A percentile compares a stretch with the other conserved stretches of the same genome.
Conservation (phyloP, 2,888 invertebrate species). For the Ariolimax columbianus region DNA sequence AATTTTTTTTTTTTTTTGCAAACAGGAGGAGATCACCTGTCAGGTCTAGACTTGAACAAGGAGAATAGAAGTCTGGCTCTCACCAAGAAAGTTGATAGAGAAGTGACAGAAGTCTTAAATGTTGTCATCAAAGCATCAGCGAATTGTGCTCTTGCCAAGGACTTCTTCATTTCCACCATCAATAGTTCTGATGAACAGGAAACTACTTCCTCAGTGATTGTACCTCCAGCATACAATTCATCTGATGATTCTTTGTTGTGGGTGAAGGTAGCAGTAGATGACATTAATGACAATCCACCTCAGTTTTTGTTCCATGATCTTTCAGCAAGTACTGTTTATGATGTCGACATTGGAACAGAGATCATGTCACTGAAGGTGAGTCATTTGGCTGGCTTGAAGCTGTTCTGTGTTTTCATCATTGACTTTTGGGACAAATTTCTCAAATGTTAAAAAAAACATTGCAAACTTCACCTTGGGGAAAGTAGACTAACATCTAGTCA, state of each 20-base stretch:
- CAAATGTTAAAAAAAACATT: no score
- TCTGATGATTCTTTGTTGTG: constrained; percentile 62
- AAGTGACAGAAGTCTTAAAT: constrained; percentile 55
- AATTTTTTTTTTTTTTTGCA: not conserved
- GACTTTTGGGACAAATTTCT: no score
- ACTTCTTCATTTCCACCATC: constrained; percentile 1
- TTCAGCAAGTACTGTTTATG: constrained; percentile 96
- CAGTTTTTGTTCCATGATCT: constrained; percentile 87
- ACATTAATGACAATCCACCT: constrained; percentile 95
- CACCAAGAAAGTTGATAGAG: constrained; percentile 62
- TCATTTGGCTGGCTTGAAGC: not conserved
- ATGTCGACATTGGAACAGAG: constrained; percentile 89
- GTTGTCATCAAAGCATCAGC: constrained; percentile 68
- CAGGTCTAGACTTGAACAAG: constrained; percentile 39
- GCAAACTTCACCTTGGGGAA: no score
- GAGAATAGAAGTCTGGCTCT: constrained; percentile 56
- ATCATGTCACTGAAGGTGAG: constrained; percentile 56
- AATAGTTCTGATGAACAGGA: not conserved
- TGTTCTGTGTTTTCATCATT: no score
- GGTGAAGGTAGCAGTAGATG: constrained; percentile 82
- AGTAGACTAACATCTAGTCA: no score
- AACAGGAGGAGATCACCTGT: constrained; percentile 15
- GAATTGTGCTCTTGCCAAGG: constrained; percentile 57
- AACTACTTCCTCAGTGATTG: constrained; percentile 2
- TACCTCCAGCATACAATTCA: constrained; percentile 50